phyloP scores from a whole-genome alignment of 2,888 invertebrate genomes.

The Drosophila kanekoi region DNA sequence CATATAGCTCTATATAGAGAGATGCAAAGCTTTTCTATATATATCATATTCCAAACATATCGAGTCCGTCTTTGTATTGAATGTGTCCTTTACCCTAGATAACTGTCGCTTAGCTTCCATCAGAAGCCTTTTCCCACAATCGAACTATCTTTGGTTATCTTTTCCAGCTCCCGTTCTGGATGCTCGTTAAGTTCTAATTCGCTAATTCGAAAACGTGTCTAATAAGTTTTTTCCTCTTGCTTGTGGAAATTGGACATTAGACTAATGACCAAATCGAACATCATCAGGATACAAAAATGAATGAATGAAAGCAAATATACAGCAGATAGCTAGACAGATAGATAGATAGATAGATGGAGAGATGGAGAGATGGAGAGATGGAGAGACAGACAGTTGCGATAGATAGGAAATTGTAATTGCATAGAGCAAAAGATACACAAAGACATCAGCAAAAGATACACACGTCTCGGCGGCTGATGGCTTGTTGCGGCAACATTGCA shows the following conservation, averaged over 20 bases:
- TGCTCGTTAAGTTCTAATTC: too few species aligned
- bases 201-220: not conserved
- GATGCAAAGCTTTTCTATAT: too few species aligned
- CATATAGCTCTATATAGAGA: too few species aligned
- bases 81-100: too few species aligned
- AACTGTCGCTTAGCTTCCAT: too few species aligned
- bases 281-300: constrained; percentile 42
- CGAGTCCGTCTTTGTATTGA: too few species aligned
- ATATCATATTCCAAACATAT: too few species aligned
- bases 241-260: constrained; percentile 8
- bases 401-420: constrained; percentile 35
- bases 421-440: constrained; percentile 11
- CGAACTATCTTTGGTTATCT: too few species aligned
- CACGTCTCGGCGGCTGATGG: constrained; percentile 3
- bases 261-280: constrained; percentile 54
- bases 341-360: not conserved
- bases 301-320: not conserved
- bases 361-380: not conserved
- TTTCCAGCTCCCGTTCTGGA: too few species aligned
- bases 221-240: not conserved
- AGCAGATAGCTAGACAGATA: too few species aligned
- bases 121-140: too few species aligned
- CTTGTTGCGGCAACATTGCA: constrained; percentile 45
- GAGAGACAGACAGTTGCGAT: not conserved
- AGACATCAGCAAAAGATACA: constrained; percentile 15